phyloP scores from a whole-genome alignment of 1,140 invertebrate genomes.

The Drosophila nannoptera region DNA sequence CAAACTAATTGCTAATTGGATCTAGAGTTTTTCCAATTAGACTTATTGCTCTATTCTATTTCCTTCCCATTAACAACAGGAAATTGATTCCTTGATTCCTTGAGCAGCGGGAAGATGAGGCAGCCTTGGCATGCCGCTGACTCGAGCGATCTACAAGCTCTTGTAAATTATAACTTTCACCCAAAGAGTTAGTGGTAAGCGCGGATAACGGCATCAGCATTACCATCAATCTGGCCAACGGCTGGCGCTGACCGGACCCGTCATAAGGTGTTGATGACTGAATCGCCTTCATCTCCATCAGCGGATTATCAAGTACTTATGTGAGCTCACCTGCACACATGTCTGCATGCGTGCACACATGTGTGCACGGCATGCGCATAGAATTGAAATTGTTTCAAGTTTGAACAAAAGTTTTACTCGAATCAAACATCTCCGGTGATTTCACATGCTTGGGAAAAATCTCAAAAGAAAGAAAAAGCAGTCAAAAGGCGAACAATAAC shows the following conservation, averaged over 20 bases:
- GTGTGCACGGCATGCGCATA: conserved; percentile 12
- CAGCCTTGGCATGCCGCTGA: background rate
- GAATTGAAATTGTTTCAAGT: conserved; percentile 32
- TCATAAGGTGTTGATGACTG: conserved; percentile 14
- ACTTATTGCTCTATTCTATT: conserved; percentile 38
- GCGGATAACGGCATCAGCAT: conserved; percentile 41
- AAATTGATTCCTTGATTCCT: background rate
- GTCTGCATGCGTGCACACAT: background rate
- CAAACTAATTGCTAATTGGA: conserved; percentile 33
- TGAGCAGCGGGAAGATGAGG: background rate
- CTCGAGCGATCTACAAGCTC: conserved; percentile 17
- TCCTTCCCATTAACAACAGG: conserved; percentile 16
- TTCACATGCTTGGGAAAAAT: conserved; percentile 61
- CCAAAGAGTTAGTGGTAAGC: conserved; percentile 34
- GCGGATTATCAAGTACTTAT: conserved; percentile 24
- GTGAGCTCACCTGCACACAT: conserved; percentile 32
- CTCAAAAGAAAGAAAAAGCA: conserved; percentile 57
- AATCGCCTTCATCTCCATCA: conserved; percentile 9
- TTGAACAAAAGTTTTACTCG: conserved; percentile 34
- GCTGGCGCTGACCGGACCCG: conserved; percentile 27
- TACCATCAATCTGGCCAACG: conserved; percentile 51
- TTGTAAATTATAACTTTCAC: conserved; percentile 58
- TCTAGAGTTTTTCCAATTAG: background rate
- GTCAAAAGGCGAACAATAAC: conserved; percentile 27
- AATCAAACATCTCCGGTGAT: conserved; percentile 47